Evolutionary conservation across 2,888 invertebrate species (phyloP).

Genomic region (Allophyes oxyacanthae): DNA sequence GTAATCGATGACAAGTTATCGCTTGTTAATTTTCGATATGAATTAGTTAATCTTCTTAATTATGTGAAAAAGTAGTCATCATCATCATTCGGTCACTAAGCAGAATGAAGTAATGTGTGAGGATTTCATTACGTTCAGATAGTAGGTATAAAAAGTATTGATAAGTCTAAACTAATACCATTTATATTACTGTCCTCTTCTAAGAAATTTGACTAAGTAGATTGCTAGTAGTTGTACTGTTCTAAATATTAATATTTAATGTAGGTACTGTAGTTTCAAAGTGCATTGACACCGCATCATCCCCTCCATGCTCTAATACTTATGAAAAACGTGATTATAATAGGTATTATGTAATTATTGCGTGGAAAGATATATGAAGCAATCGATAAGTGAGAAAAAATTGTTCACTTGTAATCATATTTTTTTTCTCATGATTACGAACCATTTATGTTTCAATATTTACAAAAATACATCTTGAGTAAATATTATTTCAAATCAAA

Average conservation of each 20-base stretch:
- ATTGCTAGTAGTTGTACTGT: conserved; percentile 6
- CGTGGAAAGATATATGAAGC: conserved; percentile 3
- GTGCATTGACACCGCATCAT: neutral
- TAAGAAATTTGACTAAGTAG: conserved; percentile 7
- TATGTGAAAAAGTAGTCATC: neutral
- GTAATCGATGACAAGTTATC: conserved; percentile 17
- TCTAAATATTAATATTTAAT: conserved; percentile 1
- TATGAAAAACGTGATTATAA: neutral
- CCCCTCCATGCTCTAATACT: neutral
- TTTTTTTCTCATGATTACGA: too few species aligned
- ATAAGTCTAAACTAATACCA: too few species aligned
- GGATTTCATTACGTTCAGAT: too few species aligned
- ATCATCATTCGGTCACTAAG: too few species aligned
- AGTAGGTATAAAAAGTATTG: too few species aligned
- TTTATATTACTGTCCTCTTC: neutral
- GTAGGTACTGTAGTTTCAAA: neutral
- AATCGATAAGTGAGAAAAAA: conserved; percentile 18
- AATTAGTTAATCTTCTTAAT: conserved; percentile 28
- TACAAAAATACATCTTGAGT: too few species aligned
- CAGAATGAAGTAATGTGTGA: too few species aligned
- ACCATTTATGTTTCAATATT: too few species aligned
- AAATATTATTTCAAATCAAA: too few species aligned
- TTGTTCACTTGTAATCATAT: too few species aligned
- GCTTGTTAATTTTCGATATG: conserved; percentile 20
- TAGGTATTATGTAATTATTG: neutral